phyloP scores from a whole-genome alignment of 2,888 invertebrate genomes.

The Sinodicranocentrus sp. region DNA sequence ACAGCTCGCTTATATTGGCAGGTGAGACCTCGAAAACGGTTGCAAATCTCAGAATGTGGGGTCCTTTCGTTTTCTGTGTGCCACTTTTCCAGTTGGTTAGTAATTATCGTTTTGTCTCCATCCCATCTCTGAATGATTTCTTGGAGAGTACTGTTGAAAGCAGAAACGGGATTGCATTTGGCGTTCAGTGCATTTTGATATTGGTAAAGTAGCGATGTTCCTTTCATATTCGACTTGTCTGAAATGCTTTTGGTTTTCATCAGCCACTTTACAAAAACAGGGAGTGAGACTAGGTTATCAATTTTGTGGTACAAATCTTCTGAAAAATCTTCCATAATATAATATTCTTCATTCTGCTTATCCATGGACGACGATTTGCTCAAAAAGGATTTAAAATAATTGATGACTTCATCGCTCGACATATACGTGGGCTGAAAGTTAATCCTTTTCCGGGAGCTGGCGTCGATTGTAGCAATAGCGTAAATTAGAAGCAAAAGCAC shows the following conservation, averaged over 20 bases:
- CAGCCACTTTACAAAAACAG: neutral
- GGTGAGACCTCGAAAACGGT: slow-evolving; percentile 14
- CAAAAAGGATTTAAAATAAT: neutral
- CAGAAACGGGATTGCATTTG: neutral
- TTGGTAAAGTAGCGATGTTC: neutral
- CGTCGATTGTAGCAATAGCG: too few relatives aligned
- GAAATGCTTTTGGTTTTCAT: slow-evolving; percentile 17
- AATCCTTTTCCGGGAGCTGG: neutral
- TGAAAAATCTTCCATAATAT: neutral
- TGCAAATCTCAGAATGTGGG: neutral
- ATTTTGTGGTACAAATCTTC: slow-evolving; percentile 9
- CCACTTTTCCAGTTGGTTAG: slow-evolving; percentile 9
- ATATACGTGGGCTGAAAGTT: neutral
- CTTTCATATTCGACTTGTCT: neutral
- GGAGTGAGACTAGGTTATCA: neutral
- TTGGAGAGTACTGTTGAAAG: neutral
- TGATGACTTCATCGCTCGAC: neutral
- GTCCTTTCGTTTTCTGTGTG: neutral
- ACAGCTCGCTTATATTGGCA: neutral
- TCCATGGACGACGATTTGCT: neutral
- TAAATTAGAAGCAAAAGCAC: too few relatives aligned
- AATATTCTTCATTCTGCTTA: slow-evolving; percentile 3
- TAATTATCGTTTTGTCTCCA: neutral
- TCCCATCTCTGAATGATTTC: neutral
- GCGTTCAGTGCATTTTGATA: neutral